Conservation (phyloP, 2,888 invertebrate species). For the Acrobasis consociella region DNA sequence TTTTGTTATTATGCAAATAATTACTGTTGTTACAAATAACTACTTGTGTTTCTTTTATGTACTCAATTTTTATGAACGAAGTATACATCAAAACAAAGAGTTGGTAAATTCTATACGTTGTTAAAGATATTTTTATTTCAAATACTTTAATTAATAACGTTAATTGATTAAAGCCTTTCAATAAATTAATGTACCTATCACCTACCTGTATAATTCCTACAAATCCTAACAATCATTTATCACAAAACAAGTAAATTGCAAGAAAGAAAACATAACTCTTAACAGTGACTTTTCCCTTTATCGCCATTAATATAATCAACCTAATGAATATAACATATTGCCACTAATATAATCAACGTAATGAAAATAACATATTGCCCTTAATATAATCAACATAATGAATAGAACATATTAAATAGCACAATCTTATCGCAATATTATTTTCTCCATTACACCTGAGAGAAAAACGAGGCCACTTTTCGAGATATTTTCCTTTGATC, state of each 20-base stretch:
- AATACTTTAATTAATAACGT: too few species aligned
- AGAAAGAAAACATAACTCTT: neutral
- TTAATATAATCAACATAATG: neutral
- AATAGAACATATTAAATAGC: neutral
- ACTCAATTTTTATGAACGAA: too few species aligned
- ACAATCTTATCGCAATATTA: conserved; percentile 1
- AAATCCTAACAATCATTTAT: neutral
- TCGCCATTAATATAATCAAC: neutral
- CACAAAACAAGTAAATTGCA: neutral
- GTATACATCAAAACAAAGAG: too few species aligned
- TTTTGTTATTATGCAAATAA: too few species aligned
- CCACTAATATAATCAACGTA: neutral
- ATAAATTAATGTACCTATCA: too few species aligned
- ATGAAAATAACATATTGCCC: neutral
- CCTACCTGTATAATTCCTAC: too few species aligned
- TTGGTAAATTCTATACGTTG: too few species aligned
- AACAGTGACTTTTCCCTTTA: neutral
- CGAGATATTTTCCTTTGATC: conserved; percentile 2
- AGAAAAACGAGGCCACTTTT: neutral
- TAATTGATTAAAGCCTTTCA: too few species aligned
- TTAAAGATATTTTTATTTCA: too few species aligned
- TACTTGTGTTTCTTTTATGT: too few species aligned
- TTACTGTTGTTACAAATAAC: too few species aligned
- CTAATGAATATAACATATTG: neutral
- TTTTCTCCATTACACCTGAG: neutral